These are phyloP conservation scores for Girardinus metallicus DNA, from an alignment of 2,797 vertebrate species.

Conservation along the genomic window DNA sequence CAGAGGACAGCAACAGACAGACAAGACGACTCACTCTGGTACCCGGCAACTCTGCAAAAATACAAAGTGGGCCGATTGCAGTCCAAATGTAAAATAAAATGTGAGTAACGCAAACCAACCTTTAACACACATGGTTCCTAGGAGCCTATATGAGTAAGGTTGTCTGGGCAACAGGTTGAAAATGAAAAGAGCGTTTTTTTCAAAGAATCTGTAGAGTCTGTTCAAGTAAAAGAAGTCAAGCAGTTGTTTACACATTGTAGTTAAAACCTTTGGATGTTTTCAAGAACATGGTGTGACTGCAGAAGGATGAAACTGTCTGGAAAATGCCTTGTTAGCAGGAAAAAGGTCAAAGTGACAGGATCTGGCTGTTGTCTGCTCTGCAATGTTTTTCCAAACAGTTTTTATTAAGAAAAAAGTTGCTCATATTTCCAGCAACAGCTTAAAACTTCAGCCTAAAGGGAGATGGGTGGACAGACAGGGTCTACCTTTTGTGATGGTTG, in stretches of 20 bases:
- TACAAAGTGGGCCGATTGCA: background rate
- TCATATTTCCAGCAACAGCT: slow-evolving; percentile 37
- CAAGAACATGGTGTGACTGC: background rate
- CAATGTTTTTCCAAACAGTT: slow-evolving; percentile 13
- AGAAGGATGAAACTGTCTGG: background rate
- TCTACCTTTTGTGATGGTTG: slow-evolving; percentile 62
- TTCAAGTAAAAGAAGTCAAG: background rate
- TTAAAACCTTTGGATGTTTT: background rate
- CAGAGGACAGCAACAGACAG: background rate
- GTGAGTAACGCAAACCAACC: slow-evolving; percentile 19
- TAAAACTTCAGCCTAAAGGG: slow-evolving; percentile 52
- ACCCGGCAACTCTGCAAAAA: background rate
- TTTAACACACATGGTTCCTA: slow-evolving; percentile 26
- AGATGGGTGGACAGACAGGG: slow-evolving; percentile 36
- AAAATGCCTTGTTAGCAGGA: background rate
- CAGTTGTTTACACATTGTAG: background rate
- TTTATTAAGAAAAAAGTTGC: slow-evolving; percentile 31
- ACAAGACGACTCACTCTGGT: background rate
- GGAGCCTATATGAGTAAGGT: slow-evolving; percentile 5
- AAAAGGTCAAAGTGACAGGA: background rate
- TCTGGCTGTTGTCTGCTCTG: slow-evolving; percentile 10
- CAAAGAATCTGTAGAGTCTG: background rate
- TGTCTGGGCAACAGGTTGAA: slow-evolving; percentile 8
- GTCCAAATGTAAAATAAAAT: slow-evolving; percentile 14
- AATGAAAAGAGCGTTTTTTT: background rate